These are phyloP conservation scores for Hapalemur alaotrensis DNA, from an alignment of 2,797 vertebrate species.

Conservation along the genomic window DNA sequence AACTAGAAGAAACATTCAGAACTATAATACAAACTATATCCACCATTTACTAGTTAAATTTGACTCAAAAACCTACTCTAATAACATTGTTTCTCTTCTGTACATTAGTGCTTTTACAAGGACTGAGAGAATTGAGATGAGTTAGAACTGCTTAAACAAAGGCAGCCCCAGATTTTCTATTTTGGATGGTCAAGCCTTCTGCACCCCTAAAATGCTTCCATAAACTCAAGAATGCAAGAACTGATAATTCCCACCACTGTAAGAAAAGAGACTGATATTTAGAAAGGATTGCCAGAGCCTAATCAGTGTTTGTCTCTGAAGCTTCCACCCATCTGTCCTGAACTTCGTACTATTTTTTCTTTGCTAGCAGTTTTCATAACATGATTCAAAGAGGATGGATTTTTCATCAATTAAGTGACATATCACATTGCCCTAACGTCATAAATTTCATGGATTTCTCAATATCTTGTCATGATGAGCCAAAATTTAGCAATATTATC, in stretches of 20 bases:
- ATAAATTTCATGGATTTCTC: slow-evolving; percentile 73
- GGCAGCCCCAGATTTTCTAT: neutral
- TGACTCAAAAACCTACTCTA: neutral
- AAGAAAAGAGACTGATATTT: neutral
- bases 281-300: neutral
- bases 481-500: slow-evolving; percentile 76
- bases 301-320: slow-evolving; percentile 21
- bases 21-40: neutral
- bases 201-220: neutral
- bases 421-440: slow-evolving; percentile 36
- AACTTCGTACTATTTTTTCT: neutral
- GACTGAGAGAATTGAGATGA: neutral
- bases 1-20: neutral
- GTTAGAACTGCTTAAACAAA: neutral
- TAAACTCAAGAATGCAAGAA: neutral
- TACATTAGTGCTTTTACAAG: neutral
- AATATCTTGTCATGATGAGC: slow-evolving; percentile 70
- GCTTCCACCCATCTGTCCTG: neutral
- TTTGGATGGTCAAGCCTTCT: neutral
- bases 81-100: neutral
- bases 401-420: slow-evolving; percentile 65
- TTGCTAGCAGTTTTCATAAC: slow-evolving; percentile 59
- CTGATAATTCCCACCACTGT: neutral
- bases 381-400: slow-evolving; percentile 42
- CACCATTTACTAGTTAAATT: neutral